phyloP scores from a whole-genome alignment of 2,888 invertebrate genomes.

The Amphipoea oculea region DNA sequence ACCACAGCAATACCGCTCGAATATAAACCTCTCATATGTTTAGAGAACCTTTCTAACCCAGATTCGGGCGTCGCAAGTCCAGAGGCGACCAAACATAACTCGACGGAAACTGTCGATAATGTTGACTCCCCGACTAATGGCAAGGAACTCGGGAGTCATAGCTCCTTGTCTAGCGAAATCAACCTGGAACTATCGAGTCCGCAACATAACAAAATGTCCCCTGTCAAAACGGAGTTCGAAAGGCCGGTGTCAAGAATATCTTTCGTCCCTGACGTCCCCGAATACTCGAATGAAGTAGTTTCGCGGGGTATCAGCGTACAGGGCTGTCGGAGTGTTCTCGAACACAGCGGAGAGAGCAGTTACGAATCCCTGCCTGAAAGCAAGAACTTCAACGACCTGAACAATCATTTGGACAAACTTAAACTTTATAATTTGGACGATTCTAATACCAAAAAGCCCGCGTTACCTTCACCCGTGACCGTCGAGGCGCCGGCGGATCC shows the following conservation, averaged over 20 bases:
- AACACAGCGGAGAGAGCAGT: constrained; percentile 83
- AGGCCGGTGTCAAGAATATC: constrained; percentile 82
- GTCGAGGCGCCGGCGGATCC: constrained; percentile 69
- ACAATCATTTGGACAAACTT: constrained; percentile 82
- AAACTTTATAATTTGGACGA: constrained; percentile 80
- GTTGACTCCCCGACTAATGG: constrained; percentile 86
- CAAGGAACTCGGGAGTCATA: constrained; percentile 86
- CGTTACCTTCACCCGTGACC: constrained; percentile 76
- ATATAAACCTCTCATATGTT: constrained; percentile 83
- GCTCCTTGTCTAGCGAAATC: constrained; percentile 90
- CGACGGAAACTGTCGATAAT: constrained; percentile 88
- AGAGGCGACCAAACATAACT: constrained; percentile 90
- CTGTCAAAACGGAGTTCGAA: constrained; percentile 81
- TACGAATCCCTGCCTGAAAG: constrained; percentile 79
- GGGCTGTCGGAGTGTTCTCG: constrained; percentile 81
- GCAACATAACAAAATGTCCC: constrained; percentile 80
- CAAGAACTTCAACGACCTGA: constrained; percentile 76
- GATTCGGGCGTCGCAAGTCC: constrained; percentile 91
- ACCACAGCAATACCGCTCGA: constrained; percentile 81
- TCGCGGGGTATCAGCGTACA: constrained; percentile 85
- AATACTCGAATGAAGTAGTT: constrained; percentile 85
- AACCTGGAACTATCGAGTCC: constrained; percentile 90
- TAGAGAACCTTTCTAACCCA: constrained; percentile 86
- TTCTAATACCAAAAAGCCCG: constrained; percentile 71
- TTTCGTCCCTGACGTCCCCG: constrained; percentile 82